Percentiles rank a stretch among this genome's conserved stretches.
Conservation (phyloP, 2,797 vertebrate genomes). For the Muscicapa comitata region DNA sequence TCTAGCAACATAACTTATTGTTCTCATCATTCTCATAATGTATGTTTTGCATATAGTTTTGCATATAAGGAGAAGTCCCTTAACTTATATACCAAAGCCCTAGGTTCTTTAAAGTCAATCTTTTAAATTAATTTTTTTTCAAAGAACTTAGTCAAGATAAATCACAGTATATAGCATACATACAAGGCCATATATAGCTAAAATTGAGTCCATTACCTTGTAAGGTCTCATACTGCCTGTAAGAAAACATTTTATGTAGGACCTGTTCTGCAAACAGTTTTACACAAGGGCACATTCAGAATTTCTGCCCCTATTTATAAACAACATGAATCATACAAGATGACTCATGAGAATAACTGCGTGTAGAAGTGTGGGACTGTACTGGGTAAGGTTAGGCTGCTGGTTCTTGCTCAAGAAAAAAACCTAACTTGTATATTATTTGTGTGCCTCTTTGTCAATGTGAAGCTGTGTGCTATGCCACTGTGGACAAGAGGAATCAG, state of each 20-base stretch:
- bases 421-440: neutral
- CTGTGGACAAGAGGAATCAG: fast-evolving
- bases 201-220: neutral
- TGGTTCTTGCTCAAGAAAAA: neutral
- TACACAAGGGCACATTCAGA: neutral
- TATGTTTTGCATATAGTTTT: neutral
- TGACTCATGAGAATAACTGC: neutral
- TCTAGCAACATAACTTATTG: neutral
- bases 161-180: neutral
- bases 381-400: neutral
- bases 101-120: neutral
- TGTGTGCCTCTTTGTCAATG: neutral
- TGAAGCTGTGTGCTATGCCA: neutral
- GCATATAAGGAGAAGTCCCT: neutral
- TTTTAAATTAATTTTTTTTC: neutral
- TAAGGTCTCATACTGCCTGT: neutral
- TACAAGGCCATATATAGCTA: neutral
- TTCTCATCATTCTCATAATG: neutral
- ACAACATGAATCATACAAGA: neutral
- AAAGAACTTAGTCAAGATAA: neutral
- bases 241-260: neutral
- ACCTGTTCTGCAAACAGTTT: neutral
- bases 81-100: neutral
- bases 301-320: neutral
- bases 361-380: neutral